Evolutionary conservation across 2,113 vertebrate species (phyloP).

Genomic region (Pontoporia blainvillei): DNA sequence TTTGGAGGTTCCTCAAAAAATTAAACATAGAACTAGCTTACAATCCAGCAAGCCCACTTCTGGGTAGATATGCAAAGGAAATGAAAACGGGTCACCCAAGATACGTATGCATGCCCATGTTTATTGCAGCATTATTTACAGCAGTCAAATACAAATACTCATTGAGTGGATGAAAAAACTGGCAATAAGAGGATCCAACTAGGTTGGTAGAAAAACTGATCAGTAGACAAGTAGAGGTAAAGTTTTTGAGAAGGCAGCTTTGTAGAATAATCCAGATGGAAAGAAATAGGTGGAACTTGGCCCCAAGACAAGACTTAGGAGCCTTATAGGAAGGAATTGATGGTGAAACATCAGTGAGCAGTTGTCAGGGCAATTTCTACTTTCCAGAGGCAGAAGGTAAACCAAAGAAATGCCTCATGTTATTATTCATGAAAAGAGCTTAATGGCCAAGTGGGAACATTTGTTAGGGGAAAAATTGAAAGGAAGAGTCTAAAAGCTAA

Average conservation of each 20-base stretch:
- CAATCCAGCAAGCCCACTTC: background rate
- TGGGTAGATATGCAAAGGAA: background rate
- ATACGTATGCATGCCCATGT: background rate
- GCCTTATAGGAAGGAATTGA: background rate
- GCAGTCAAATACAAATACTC: background rate
- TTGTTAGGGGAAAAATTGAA: constrained; percentile 66
- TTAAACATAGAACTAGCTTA: background rate
- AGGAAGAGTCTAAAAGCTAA: constrained; percentile 72
- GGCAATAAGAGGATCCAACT: background rate
- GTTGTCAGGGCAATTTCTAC: constrained; percentile 62
- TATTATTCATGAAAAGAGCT: constrained; percentile 65
- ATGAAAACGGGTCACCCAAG: background rate
- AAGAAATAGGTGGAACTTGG: constrained; percentile 17
- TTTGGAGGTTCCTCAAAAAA: background rate
- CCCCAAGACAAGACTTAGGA: background rate
- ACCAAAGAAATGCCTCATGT: constrained; percentile 59
- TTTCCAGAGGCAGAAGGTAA: constrained; percentile 52
- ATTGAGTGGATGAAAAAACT: background rate
- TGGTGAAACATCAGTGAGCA: background rate
- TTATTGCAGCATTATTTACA: background rate
- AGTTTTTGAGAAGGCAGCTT: background rate
- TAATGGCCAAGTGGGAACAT: constrained; percentile 68
- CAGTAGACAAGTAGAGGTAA: background rate
- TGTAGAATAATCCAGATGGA: background rate
- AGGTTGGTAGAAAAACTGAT: background rate